phyloP scores from a whole-genome alignment of 2,113 vertebrate species.

The Anhinga rufa region DNA sequence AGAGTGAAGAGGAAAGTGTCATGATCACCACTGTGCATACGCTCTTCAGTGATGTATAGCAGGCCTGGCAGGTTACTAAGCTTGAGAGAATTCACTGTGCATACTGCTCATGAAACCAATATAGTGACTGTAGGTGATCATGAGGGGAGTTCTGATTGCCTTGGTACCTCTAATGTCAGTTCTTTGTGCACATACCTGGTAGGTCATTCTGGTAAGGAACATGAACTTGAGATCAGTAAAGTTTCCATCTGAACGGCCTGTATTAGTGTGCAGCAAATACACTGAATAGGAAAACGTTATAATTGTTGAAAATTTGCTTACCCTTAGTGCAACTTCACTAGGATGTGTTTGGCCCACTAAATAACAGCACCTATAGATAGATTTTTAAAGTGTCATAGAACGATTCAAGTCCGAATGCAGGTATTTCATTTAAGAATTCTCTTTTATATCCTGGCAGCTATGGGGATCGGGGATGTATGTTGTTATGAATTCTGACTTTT shows the following conservation, averaged over 20 bases:
- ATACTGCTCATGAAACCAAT: background rate
- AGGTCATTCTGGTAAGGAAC: background rate
- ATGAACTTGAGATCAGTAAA: background rate
- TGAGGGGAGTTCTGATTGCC: background rate
- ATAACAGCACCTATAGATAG: background rate
- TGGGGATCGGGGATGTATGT: background rate
- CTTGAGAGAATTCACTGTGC: background rate
- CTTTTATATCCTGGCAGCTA: background rate
- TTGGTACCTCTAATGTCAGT: background rate
- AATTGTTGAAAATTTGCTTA: background rate
- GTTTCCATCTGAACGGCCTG: background rate
- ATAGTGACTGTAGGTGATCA: accelerated
- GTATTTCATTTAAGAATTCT: background rate
- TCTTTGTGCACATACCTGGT: background rate
- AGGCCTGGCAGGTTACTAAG: background rate
- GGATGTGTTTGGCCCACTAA: background rate
- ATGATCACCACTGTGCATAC: background rate
- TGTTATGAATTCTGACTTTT: background rate
- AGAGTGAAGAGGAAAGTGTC: background rate
- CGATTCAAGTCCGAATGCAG: background rate
- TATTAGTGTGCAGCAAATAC: background rate
- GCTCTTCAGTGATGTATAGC: background rate
- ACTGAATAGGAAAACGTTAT: background rate
- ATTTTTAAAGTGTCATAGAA: background rate
- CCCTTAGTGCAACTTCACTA: background rate